Evolutionary conservation across 2,888 invertebrate species (phyloP), one percentile per base, ranked within the genome.

Genomic region (Rhagophthalmus giganteus): DNA sequence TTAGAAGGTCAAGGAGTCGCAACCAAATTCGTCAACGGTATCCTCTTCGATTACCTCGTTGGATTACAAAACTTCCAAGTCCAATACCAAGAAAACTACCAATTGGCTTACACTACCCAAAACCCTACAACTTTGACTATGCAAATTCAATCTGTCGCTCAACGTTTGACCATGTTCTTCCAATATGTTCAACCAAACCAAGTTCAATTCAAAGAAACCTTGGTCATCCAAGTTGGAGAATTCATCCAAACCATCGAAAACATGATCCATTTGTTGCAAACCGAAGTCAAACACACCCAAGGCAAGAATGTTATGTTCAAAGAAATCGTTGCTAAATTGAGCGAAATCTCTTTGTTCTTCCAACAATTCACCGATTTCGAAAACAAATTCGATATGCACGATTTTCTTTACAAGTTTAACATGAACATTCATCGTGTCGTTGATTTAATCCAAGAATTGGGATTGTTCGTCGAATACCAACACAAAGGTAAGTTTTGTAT

Each of bases 211-310:
- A 38, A 37, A 25, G 31, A 38, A 40, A 34, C 37, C 7, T 6
- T 51, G 15, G 20, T 33, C 12, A 39, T 51, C 15, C 51, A 51
- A 45, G 26, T 51, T 25, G 51, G 51, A 13, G 39, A 51, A 14
- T 44, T 33, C 8, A n/a, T 20, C 10, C 34, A 51, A 38, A 39
- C 51, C 10, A 34, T 51, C 25, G 39, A 51, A 27, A 51, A 51
- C 12, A 13, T 44, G 15, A 10, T 51, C 7, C 33, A 39, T 10
- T 25, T 44, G 14, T 13, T 51, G n/a, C 44, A 45, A 6, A 16
- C 26, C 10, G 34, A 51, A 15, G 42, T 34, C 4, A 39, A 39
- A 11, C 27, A 25, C 27, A 34, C 32, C 2, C 38, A 12, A n/a
- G 45, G 28, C 1, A 38, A 45, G 8, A 24, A 15, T 9, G 20